Conservation (phyloP, 2,113 vertebrate species). For the Onychostruthus taczanowskii region DNA sequence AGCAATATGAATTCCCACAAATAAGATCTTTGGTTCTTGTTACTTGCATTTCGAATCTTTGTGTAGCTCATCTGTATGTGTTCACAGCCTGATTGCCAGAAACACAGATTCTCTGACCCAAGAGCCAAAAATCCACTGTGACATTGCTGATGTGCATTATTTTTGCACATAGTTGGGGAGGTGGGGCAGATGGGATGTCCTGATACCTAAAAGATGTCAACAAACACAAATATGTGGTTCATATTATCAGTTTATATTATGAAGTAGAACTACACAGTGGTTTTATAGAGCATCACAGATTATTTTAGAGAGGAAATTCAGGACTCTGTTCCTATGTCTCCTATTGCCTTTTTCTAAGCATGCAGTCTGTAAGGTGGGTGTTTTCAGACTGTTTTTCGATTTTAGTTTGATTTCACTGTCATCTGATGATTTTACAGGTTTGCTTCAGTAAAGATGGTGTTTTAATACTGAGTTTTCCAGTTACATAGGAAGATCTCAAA, state of each 20-base stretch:
- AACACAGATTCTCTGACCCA: background rate
- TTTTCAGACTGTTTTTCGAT: background rate
- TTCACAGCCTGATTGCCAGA: background rate
- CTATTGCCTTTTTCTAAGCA: background rate
- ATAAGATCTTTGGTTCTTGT: background rate
- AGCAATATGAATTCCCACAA: background rate
- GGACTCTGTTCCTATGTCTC: background rate
- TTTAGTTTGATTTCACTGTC: background rate
- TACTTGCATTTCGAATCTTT: background rate
- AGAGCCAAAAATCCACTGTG: background rate
- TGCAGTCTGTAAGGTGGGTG: background rate
- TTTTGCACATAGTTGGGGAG: background rate
- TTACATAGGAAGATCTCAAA: background rate
- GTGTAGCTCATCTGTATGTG: background rate
- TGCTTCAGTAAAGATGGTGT: background rate
- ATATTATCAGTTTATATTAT: background rate
- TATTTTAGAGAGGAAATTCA: background rate
- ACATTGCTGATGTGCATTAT: background rate
- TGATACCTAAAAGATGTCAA: background rate
- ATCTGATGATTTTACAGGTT: background rate
- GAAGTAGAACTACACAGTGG: background rate
- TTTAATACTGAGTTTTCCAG: background rate
- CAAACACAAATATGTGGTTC: background rate
- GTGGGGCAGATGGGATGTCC: background rate
- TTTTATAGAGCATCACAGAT: background rate